A percentile compares a stretch with the other conserved stretches of the same genome.
phyloP scores from a whole-genome alignment of 2,797 vertebrate genomes.

The Artibeus lituratus region DNA sequence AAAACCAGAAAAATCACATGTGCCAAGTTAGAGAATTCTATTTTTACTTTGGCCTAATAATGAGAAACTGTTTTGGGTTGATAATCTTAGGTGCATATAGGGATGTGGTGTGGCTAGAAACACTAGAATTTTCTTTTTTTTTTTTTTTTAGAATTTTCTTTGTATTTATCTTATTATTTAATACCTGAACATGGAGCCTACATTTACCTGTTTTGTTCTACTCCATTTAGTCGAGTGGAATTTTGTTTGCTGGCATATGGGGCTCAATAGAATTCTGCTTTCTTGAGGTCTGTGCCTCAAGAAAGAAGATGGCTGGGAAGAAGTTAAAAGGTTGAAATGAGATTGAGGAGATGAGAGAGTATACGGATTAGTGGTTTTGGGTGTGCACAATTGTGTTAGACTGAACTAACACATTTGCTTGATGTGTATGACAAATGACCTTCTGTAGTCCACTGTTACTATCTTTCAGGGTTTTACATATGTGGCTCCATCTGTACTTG shows the following conservation, averaged over 20 bases:
- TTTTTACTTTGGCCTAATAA: conserved; percentile 32
- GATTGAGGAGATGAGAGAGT: neutral
- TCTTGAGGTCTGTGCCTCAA: neutral
- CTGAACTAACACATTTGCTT: neutral
- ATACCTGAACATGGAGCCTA: neutral
- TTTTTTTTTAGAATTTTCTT: conserved; percentile 50
- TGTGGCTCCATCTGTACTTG: conserved; percentile 97
- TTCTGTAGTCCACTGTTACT: conserved; percentile 49
- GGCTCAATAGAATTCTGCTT: conserved; percentile 12
- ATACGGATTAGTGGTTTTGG: neutral
- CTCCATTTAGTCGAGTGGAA: neutral
- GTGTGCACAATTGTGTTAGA: conserved; percentile 12
- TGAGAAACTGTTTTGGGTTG: conserved; percentile 21
- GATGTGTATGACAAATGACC: neutral
- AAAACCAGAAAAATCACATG: conserved; percentile 13
- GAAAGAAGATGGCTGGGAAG: neutral
- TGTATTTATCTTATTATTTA: neutral
- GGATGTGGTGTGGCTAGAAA: neutral
- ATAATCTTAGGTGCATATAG: conserved; percentile 16
- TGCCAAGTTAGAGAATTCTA: conserved; percentile 21
- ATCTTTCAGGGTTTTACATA: conserved; percentile 94
- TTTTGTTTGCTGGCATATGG: conserved; percentile 43
- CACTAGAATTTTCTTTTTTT: conserved; percentile 45
- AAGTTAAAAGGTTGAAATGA: conserved; percentile 26
- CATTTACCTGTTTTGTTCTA: conserved; percentile 6